Conservation (phyloP, 1,140 invertebrate species). For the Temnothorax nylanderi region DNA sequence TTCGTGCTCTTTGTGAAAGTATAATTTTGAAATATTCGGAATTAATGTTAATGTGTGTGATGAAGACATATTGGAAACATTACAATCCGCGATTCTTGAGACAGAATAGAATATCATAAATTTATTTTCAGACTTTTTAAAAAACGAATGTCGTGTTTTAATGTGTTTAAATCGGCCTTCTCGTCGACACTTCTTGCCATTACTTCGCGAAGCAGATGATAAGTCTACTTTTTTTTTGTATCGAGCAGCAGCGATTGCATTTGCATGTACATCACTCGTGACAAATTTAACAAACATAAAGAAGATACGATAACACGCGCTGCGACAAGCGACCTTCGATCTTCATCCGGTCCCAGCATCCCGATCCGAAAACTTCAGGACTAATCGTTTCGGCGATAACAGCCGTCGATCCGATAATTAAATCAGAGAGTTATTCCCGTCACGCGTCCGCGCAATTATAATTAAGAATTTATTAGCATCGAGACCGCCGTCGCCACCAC, state of each 20-base stretch:
- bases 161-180: background rate
- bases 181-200: background rate
- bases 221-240: background rate
- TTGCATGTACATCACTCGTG: slow-evolving; percentile 11
- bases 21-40: background rate
- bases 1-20: background rate
- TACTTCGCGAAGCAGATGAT: background rate
- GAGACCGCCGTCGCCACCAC: slow-evolving; percentile 70
- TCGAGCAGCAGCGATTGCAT: background rate
- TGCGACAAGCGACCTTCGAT: slow-evolving; percentile 29
- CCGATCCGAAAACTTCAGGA: background rate
- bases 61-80: background rate
- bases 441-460: slow-evolving; percentile 85
- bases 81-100: background rate
- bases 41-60: background rate
- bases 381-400: slow-evolving; percentile 50
- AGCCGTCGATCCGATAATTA: slow-evolving; percentile 83
- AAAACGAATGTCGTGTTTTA: background rate
- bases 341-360: slow-evolving; percentile 20
- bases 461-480: slow-evolving; percentile 86
- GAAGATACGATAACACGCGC: slow-evolving; percentile 50
- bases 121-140: background rate
- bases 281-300: slow-evolving; percentile 73
- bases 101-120: background rate
- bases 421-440: slow-evolving; percentile 85